These are phyloP conservation scores for Sparidentex hasta DNA, from an alignment of 2,797 vertebrate genomes.

Conservation along the genomic window DNA sequence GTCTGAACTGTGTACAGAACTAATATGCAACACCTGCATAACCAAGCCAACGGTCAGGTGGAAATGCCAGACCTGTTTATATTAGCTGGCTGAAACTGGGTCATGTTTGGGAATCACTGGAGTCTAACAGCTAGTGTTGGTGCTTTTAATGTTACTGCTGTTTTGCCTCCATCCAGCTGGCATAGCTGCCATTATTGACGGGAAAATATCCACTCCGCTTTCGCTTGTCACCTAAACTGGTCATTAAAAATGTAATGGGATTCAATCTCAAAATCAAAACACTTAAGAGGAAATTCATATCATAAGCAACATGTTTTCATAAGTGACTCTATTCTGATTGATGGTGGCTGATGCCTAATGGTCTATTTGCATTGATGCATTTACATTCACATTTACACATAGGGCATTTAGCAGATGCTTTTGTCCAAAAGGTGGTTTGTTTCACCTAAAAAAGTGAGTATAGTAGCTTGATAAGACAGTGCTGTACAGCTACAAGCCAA, in stretches of 20 bases:
- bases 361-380: background rate
- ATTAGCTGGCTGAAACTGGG: constrained; percentile 59
- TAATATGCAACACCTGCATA: constrained; percentile 52
- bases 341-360: background rate
- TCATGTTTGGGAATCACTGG: constrained; percentile 54
- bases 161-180: constrained; percentile 30
- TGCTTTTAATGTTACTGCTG: constrained; percentile 29
- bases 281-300: background rate
- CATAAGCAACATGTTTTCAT: background rate
- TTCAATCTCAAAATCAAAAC: constrained; percentile 8
- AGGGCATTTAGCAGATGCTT: no score
- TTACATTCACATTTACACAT: no score
- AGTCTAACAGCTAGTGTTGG: constrained; percentile 39
- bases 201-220: constrained; percentile 8
- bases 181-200: constrained; percentile 8
- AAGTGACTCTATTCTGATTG: background rate
- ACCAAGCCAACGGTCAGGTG: constrained; percentile 40
- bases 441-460: constrained; percentile 3
- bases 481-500: constrained; percentile 17
- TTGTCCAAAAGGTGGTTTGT: background rate
- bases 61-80: constrained; percentile 60
- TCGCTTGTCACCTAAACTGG: background rate
- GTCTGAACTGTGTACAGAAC: constrained; percentile 13
- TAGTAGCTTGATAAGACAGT: constrained; percentile 16
- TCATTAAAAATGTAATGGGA: constrained; percentile 11